phyloP scores from a whole-genome alignment of 2,113 vertebrate genomes.

The Bungarus multicinctus region DNA sequence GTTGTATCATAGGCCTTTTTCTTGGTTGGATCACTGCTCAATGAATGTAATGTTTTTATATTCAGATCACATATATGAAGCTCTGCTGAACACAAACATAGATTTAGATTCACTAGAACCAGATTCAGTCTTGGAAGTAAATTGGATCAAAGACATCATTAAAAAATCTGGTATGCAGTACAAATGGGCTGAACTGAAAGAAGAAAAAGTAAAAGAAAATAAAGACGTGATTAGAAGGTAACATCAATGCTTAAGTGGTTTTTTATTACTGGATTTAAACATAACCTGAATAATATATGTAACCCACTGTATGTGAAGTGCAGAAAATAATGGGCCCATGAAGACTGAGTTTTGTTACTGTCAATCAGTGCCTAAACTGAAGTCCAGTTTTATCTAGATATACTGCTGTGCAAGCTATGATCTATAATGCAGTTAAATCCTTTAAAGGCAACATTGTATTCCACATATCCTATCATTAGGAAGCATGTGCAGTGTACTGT shows the following conservation, averaged over 20 bases:
- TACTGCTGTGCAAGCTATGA: background rate
- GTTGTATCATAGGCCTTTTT: background rate
- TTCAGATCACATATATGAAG: constrained; percentile 84
- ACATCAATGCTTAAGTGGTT: constrained; percentile 14
- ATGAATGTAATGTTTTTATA: constrained; percentile 29
- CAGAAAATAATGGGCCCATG: background rate
- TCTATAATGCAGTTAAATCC: background rate
- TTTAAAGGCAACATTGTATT: background rate
- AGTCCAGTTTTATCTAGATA: background rate
- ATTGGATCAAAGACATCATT: constrained; percentile 83
- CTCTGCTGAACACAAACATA: constrained; percentile 75
- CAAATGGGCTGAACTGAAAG: constrained; percentile 78
- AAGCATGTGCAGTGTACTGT: background rate
- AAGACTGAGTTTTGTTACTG: background rate
- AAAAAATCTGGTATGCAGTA: constrained; percentile 87
- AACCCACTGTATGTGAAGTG: background rate
- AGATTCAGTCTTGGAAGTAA: constrained; percentile 72
- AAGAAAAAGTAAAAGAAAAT: constrained; percentile 73
- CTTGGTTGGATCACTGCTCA: background rate
- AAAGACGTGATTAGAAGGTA: constrained; percentile 82
- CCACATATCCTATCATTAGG: background rate
- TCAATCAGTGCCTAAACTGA: background rate
- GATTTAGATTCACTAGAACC: constrained; percentile 75
- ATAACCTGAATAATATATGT: background rate
- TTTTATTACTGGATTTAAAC: background rate